Evolutionary conservation across 1,140 invertebrate genomes (phyloP).

Genomic region (Pseudomyrmex concolor): DNA sequence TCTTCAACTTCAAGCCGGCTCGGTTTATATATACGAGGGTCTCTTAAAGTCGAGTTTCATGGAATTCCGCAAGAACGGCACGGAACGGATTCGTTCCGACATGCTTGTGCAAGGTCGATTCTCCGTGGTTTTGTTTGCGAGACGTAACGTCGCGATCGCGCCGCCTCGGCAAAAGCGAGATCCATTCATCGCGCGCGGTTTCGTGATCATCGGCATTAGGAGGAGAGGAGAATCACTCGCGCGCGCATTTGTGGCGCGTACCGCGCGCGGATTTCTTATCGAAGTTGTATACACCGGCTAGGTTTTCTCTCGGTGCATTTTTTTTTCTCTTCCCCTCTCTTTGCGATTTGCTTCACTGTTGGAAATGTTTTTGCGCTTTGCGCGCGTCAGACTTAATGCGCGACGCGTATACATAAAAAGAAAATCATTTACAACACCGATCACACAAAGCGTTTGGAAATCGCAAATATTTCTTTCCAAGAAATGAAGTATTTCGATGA

Average conservation of each 20-base stretch:
- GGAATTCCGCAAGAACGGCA: conserved; percentile 39
- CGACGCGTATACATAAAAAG: neutral
- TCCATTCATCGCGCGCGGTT: conserved; percentile 33
- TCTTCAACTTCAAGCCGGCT: too few relatives aligned
- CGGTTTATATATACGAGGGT: neutral
- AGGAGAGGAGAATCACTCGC: conserved; percentile 12
- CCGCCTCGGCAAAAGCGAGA: neutral
- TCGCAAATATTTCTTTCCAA: neutral
- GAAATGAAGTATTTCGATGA: too few relatives aligned
- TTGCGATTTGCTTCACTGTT: conserved; percentile 21
- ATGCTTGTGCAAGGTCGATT: conserved; percentile 37
- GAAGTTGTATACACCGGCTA: neutral
- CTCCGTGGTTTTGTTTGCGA: conserved; percentile 41
- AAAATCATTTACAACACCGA: neutral
- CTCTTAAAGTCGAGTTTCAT: conserved; percentile 14
- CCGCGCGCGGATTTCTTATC: conserved; percentile 19
- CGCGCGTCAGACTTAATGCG: neutral
- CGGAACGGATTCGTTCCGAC: conserved; percentile 23
- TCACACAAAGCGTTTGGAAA: neutral
- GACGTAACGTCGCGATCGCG: conserved; percentile 16
- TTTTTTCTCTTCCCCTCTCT: neutral
- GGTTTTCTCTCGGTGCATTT: conserved; percentile 4
- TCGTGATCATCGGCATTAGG: conserved; percentile 25
- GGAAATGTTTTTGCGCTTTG: conserved; percentile 1
- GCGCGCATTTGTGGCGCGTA: neutral